Conservation (phyloP, 2,888 invertebrate genomes). For the Sinohyriopsis cumingii region DNA sequence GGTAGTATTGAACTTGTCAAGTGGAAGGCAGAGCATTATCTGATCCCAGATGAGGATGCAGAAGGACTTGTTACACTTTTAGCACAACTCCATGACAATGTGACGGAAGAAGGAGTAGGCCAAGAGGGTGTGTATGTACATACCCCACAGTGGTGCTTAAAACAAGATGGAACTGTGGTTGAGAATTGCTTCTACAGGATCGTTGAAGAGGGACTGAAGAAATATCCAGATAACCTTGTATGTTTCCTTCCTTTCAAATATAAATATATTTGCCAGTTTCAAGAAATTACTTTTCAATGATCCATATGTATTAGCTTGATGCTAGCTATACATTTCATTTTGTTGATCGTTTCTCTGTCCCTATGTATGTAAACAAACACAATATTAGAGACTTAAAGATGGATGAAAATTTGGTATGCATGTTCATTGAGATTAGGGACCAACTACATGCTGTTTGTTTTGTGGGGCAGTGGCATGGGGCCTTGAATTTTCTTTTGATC, state of each 20-base stretch:
- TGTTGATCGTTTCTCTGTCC: too few species aligned
- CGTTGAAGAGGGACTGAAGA: constrained; percentile 23
- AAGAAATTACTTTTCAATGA: too few species aligned
- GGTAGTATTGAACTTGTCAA: constrained; percentile 19
- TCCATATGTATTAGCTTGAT: too few species aligned
- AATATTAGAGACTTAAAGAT: too few species aligned
- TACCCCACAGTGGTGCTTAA: constrained; percentile 20
- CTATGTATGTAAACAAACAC: too few species aligned
- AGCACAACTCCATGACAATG: constrained; percentile 15
- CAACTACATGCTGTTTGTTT: too few species aligned
- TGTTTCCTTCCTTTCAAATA: neutral
- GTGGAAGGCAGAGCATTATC: constrained; percentile 14
- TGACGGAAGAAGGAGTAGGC: constrained; percentile 1
- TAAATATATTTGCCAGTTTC: too few species aligned
- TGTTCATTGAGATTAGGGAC: too few species aligned
- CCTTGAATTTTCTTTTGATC: too few species aligned
- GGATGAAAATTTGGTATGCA: too few species aligned
- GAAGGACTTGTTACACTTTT: constrained; percentile 22
- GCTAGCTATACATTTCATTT: too few species aligned
- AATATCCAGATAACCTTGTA: constrained; percentile 30
- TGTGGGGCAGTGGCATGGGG: too few species aligned
- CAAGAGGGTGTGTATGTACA: constrained; percentile 14
- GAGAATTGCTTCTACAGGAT: constrained; percentile 22
- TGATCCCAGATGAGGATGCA: constrained; percentile 22
- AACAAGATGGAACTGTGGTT: constrained; percentile 8